Percentiles rank a stretch among this genome's conserved stretches.
Conservation (phyloP, 2,113 vertebrate genomes). For the Irena cyanogastra region DNA sequence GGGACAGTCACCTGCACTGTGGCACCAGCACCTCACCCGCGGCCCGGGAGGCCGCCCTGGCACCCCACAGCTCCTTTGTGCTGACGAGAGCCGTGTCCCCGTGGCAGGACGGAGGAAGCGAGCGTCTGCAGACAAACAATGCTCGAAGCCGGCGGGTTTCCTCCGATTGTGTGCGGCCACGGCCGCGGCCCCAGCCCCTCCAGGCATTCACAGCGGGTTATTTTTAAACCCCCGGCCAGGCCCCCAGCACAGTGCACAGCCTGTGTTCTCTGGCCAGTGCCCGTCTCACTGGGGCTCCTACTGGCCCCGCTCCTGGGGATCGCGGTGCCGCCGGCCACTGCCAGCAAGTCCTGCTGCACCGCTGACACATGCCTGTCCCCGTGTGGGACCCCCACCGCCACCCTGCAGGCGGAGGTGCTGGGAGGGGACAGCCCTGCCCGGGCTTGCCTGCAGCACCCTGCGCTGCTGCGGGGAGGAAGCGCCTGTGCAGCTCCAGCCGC, state of each 20-base stretch:
- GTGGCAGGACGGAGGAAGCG: conserved; percentile 20
- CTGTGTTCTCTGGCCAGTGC: neutral
- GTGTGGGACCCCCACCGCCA: accelerated
- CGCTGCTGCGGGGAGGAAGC: conserved; percentile 2
- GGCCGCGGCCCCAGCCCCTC: neutral
- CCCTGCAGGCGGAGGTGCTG: accelerated
- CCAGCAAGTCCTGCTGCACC: accelerated
- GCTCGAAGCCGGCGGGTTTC: conserved; percentile 31
- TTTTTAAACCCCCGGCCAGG: conserved; percentile 26
- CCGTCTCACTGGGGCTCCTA: accelerated
- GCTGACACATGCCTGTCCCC: accelerated
- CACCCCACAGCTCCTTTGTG: neutral
- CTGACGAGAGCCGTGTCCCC: neutral
- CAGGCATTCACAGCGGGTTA: conserved; percentile 27
- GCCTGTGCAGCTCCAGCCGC: conserved; percentile 1
- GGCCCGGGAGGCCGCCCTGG: neutral
- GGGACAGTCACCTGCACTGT: neutral
- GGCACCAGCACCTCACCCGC: neutral
- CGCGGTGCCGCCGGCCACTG: accelerated
- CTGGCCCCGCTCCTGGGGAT: accelerated
- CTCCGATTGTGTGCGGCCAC: conserved; percentile 50
- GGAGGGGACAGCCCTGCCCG: neutral
- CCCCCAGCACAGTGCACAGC: neutral
- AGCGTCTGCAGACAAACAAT: conserved; percentile 56
- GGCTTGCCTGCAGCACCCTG: neutral